phyloP scores from a whole-genome alignment of 2,113 vertebrate genomes.

The Xyrauchen texanus region DNA sequence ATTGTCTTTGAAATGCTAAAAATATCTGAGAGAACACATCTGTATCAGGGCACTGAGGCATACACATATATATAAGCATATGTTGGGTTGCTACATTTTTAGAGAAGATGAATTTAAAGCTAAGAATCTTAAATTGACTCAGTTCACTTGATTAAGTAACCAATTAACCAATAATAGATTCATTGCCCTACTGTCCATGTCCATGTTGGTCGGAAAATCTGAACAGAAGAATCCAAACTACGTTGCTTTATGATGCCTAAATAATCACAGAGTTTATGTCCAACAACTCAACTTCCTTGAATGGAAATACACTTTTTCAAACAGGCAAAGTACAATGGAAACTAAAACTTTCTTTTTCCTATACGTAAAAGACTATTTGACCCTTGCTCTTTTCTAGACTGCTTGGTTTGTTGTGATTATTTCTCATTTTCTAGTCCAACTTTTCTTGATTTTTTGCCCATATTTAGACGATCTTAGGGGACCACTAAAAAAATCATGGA shows the following conservation, averaged over 20 bases:
- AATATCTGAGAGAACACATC: not conserved
- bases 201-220: not conserved
- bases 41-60: not conserved
- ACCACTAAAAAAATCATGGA: conserved; percentile 23
- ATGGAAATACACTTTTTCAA: conserved; percentile 35
- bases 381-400: conserved; percentile 23
- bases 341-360: conserved; percentile 36
- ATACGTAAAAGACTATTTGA: conserved; percentile 33
- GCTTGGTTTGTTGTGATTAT: conserved; percentile 2
- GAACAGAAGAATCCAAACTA: no score
- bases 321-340: conserved; percentile 35
- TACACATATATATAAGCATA: not conserved
- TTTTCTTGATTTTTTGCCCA: conserved; percentile 18
- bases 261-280: not conserved
- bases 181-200: not conserved
- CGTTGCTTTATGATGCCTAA: not conserved
- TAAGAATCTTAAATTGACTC: not conserved
- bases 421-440: conserved; percentile 4
- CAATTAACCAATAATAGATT: not conserved
- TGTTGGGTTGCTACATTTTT: not conserved
- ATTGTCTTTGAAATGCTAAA: conserved; percentile 18
- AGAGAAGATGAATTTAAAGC: not conserved
- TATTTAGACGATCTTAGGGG: conserved; percentile 27
- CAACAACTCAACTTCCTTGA: conserved; percentile 4
- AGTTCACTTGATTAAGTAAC: no score